Percentiles rank a stretch among this genome's conserved stretches.
Conservation (phyloP, 2,797 vertebrate genomes). For the Thamnophis elegans region DNA sequence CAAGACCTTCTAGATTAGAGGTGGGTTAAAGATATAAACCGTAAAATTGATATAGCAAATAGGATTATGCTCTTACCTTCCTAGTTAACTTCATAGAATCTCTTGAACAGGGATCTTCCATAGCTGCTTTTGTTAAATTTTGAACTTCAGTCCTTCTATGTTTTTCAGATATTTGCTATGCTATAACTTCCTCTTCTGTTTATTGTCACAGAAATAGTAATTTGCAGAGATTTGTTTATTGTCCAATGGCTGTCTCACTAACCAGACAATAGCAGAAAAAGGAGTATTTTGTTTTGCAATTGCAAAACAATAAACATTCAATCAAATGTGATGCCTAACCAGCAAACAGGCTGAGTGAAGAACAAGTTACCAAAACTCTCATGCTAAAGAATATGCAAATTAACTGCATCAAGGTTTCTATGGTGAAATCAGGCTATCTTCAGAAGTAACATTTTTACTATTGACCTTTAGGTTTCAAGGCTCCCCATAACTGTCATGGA, state of each 20-base stretch:
- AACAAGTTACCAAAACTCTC: not conserved
- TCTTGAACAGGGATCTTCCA: not conserved
- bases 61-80: not conserved
- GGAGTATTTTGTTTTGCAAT: not conserved
- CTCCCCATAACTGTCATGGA: not conserved
- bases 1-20: constrained; percentile 75
- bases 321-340: not conserved
- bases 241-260: not conserved
- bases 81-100: not conserved
- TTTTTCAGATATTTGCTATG: not conserved
- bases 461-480: not conserved
- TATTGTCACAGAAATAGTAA: not conserved
- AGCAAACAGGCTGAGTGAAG: not conserved
- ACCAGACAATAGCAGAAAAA: not conserved
- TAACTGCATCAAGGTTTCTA: not conserved
- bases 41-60: fast-evolving
- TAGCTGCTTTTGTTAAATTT: not conserved
- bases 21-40: constrained; percentile 62
- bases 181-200: not conserved
- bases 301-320: not conserved
- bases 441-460: not conserved
- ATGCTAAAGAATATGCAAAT: not conserved
- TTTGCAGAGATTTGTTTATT: not conserved
- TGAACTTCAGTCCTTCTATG: not conserved
- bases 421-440: not conserved